Evolutionary conservation across 1,140 invertebrate genomes (phyloP), one percentile per base, ranked within the genome.

Genomic region (Aporrectodea caliginosa): DNA sequence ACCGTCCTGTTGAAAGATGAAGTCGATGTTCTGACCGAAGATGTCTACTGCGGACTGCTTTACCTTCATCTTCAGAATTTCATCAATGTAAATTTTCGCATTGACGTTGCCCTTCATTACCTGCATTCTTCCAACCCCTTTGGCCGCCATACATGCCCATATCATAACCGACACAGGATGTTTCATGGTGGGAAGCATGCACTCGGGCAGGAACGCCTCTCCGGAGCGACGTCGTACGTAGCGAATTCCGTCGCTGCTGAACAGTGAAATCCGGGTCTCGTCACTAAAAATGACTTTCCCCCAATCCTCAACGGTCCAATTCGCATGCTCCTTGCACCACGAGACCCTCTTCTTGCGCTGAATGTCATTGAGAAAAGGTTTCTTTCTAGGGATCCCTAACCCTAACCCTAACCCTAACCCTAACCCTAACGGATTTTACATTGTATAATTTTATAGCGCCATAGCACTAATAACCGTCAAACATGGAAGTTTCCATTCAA

Each of bases 1-100:
- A 6, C 70, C 70, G 27, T 72, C 70, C n/a, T 72, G 70, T 29
- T 72, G 70, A 72, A 72, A 72, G 6, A 72, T 72, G n/a, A n/a
- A n/a, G n/a, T n/a, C n/a, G n/a, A 14, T 72, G 2, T 32, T 27
- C 70, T 72, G n/a, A 27, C 70, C 70, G 27, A 72, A 72, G 6
- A 72, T 14, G 6, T 72, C 6, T 12, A 14, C 2, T 2, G 70
- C 70, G 14, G 70, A 72, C 6, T 6, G 6, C 22, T 12, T 12
- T 22, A 58, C 6, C 22, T 58, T 58, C 22, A 22, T 6, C 22
- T 58, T 22, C 6, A 58, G 43, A 12, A 58, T 58, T 58, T 58
- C 43, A 6, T 58, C 6, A 22, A 58, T 58, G 22, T 58, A 58
- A 22, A 6, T 6, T 12, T 22, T 58, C 22, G 43, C 43, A 58